Evolutionary conservation across 2,797 vertebrate genomes (phyloP).

Genomic region (Champsocephalus gunnari): DNA sequence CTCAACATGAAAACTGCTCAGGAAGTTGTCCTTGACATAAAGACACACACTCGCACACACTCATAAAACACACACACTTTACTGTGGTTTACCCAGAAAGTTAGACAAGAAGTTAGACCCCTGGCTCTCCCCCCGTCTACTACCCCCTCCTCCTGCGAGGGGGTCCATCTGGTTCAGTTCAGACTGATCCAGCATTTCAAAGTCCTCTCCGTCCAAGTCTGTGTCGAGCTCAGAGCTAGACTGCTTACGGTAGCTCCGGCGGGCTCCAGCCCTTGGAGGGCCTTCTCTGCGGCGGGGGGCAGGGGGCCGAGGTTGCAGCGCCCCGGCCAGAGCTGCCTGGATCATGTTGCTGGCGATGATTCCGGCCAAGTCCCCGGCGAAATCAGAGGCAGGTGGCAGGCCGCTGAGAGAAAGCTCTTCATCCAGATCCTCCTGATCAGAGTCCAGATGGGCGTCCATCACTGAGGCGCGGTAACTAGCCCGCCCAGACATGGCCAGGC

Average conservation of each 20-base stretch:
- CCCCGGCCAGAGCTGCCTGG: conserved; percentile 89
- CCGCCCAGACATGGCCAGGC: conserved; percentile 72
- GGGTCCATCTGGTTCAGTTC: conserved; percentile 97
- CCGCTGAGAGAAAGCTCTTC: conserved; percentile 83
- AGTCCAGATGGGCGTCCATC: conserved; percentile 82
- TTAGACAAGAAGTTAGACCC: conserved; percentile 84
- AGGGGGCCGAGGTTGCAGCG: conserved; percentile 80
- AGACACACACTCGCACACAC: conserved; percentile 22
- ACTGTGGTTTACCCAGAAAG: conserved; percentile 86
- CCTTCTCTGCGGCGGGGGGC: conserved; percentile 69
- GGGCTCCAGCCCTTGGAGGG: conserved; percentile 74
- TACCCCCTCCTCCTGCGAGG: conserved; percentile 80
- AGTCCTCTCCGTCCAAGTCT: conserved; percentile 93
- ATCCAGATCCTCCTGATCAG: conserved; percentile 87
- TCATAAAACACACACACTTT: conserved; percentile 36
- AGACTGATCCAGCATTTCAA: conserved; percentile 98
- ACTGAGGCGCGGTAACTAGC: conserved; percentile 75
- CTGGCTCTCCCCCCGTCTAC: conserved; percentile 80
- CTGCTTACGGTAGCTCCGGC: conserved; percentile 86
- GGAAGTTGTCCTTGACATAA: conserved; percentile 17
- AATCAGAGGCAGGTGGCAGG: conserved; percentile 81
- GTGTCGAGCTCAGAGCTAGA: conserved; percentile 96
- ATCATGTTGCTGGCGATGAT: conserved; percentile 94
- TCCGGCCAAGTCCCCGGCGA: conserved; percentile 89
- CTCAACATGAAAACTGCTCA: conserved; percentile 15